Evolutionary conservation across 2,113 vertebrate species (phyloP).

Genomic region (Myotis yumanensis): DNA sequence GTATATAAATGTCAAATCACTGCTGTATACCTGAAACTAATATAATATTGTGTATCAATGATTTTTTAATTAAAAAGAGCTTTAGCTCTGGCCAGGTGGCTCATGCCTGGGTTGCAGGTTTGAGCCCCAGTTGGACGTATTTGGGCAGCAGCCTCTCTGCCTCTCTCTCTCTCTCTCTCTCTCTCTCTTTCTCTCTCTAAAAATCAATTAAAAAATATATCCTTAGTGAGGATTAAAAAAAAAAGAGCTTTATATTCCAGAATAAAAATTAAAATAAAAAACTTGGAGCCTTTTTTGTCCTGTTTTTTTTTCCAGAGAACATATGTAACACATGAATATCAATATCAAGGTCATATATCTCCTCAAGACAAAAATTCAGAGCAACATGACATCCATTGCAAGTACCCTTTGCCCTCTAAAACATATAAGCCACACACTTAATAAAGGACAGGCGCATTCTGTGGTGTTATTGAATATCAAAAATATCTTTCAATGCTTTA

Average conservation of each 20-base stretch:
- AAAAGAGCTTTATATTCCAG: neutral
- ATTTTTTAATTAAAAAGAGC: neutral
- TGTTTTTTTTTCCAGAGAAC: neutral
- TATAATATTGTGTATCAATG: neutral
- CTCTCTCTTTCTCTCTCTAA: neutral
- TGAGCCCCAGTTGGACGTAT: no score
- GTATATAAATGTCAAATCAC: neutral
- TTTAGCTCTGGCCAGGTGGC: neutral
- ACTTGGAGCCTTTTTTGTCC: neutral
- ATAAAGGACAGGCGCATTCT: neutral
- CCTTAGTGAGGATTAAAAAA: neutral
- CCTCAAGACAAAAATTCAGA: constrained; percentile 42
- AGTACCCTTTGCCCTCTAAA: neutral
- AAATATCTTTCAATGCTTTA: constrained; percentile 12
- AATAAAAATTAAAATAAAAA: neutral
- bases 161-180: neutral
- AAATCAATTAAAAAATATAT: neutral
- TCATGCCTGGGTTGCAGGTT: neutral
- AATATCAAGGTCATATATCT: neutral
- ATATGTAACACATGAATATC: neutral
- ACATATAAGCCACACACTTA: neutral
- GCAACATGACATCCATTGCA: neutral
- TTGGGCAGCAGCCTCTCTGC: neutral
- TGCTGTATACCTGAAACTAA: neutral
- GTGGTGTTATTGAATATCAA: neutral